Conservation (phyloP, 1,140 invertebrate genomes). For the Danaus melanippus region DNA sequence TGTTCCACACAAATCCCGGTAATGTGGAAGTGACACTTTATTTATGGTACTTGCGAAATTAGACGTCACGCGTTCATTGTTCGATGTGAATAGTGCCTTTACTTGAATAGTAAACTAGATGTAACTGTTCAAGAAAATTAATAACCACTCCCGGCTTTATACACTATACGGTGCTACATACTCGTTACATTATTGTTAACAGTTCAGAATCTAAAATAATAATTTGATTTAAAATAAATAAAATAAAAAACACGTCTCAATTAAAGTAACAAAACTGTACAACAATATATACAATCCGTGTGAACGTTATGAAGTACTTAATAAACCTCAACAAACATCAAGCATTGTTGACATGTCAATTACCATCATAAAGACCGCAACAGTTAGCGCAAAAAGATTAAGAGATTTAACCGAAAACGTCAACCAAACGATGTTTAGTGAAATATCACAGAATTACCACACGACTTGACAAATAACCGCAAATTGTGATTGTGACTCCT, state of each 20-base stretch:
- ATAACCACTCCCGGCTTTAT: constrained; percentile 15
- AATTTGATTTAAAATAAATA: too few relatives aligned
- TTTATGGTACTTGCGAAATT: constrained; percentile 35
- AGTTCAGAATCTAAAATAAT: too few relatives aligned
- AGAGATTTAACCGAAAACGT: constrained; percentile 49
- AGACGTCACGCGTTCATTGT: constrained; percentile 32
- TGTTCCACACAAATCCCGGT: constrained; percentile 26
- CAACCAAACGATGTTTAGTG: constrained; percentile 35
- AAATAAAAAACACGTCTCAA: too few relatives aligned
- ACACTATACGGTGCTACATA: too few relatives aligned
- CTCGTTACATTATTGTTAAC: too few relatives aligned
- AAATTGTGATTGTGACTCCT: constrained; percentile 61
- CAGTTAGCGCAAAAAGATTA: constrained; percentile 44
- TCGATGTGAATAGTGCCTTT: constrained; percentile 27
- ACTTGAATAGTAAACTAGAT: constrained; percentile 24
- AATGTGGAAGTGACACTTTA: constrained; percentile 34
- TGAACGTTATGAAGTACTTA: constrained; percentile 25
- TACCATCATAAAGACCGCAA: constrained; percentile 35
- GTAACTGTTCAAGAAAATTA: constrained; percentile 23
- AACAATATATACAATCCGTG: constrained; percentile 8
- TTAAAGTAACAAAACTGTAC: too few relatives aligned
- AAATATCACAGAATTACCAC: constrained; percentile 41
- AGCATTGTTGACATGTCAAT: constrained; percentile 24
- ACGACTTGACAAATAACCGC: constrained; percentile 57
- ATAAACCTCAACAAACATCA: constrained; percentile 29